phyloP scores from a whole-genome alignment of 2,888 invertebrate species.

The Tineola bisselliella region DNA sequence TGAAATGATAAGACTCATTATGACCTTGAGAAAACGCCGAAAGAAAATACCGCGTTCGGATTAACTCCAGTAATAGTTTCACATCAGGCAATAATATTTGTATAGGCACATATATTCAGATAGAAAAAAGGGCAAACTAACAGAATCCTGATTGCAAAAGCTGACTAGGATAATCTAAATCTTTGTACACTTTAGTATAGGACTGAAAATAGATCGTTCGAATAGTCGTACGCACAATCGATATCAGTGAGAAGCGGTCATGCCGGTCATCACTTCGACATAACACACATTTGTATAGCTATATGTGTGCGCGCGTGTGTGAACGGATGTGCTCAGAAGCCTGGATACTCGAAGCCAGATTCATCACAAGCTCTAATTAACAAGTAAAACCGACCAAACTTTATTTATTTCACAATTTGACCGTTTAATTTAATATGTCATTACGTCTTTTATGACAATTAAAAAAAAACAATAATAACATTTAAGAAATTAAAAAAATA shows the following conservation, averaged over 20 bases:
- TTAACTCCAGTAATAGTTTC: too few species aligned
- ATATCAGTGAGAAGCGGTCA: conserved; percentile 48
- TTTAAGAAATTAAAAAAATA: too few species aligned
- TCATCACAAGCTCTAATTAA: not conserved
- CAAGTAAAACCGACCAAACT: not conserved
- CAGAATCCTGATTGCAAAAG: not conserved
- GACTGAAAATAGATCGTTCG: not conserved
- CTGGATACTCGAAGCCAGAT: conserved; percentile 22
- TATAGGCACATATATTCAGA: not conserved
- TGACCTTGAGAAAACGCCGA: too few species aligned
- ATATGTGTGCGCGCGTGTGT: conserved; percentile 19
- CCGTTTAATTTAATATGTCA: too few species aligned
- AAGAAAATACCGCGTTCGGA: too few species aligned
- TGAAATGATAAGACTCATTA: too few species aligned
- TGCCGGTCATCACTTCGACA: conserved; percentile 27
- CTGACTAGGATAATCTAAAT: not conserved
- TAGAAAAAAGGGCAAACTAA: not conserved
- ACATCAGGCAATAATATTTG: not conserved
- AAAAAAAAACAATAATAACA: too few species aligned
- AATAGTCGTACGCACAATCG: conserved; percentile 32
- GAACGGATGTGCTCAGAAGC: conserved; percentile 40
- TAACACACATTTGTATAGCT: conserved; percentile 14
- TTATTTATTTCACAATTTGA: too few species aligned
- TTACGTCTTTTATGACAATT: too few species aligned
- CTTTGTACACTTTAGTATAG: not conserved